Conservation (phyloP, 2,113 vertebrate species). For the Vimba vimba region DNA sequence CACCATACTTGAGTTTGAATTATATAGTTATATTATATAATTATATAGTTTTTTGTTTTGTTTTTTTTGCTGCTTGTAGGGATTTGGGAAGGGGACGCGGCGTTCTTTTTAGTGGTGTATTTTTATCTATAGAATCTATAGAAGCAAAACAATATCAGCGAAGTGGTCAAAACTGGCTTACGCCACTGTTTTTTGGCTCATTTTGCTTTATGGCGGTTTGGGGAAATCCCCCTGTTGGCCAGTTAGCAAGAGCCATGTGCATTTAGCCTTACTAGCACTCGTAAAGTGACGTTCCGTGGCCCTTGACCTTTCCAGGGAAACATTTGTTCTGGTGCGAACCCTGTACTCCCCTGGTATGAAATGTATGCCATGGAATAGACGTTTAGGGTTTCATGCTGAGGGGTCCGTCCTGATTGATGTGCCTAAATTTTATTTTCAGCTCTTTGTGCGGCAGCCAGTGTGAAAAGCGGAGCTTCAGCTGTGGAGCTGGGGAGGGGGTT, state of each 20-base stretch:
- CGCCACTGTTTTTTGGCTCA: neutral
- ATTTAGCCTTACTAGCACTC: constrained; percentile 33
- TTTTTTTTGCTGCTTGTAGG: no score
- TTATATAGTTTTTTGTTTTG: no score
- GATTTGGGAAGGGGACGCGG: no score
- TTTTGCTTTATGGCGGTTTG: neutral
- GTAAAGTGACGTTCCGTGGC: constrained; percentile 20
- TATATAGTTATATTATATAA: no score
- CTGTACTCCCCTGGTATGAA: constrained; percentile 74
- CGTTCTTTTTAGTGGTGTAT: no score
- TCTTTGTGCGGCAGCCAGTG: constrained; percentile 76
- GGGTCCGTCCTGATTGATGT: constrained; percentile 76
- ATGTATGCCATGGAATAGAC: constrained; percentile 70
- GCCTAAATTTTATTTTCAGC: constrained; percentile 77
- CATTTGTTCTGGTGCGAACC: constrained; percentile 76
- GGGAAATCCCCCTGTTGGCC: constrained; percentile 41
- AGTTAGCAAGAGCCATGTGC: constrained; percentile 16
- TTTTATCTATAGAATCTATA: no score
- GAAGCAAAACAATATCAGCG: no score
- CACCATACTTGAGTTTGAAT: no score
- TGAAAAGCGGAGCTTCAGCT: constrained; percentile 60
- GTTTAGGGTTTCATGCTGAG: constrained; percentile 76
- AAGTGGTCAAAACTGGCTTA: neutral
- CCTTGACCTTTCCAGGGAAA: constrained; percentile 77
- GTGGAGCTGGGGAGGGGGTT: constrained; percentile 11